These are phyloP conservation scores for Phycodurus eques DNA, from an alignment of 2,113 vertebrate genomes.

Conservation along the genomic window DNA sequence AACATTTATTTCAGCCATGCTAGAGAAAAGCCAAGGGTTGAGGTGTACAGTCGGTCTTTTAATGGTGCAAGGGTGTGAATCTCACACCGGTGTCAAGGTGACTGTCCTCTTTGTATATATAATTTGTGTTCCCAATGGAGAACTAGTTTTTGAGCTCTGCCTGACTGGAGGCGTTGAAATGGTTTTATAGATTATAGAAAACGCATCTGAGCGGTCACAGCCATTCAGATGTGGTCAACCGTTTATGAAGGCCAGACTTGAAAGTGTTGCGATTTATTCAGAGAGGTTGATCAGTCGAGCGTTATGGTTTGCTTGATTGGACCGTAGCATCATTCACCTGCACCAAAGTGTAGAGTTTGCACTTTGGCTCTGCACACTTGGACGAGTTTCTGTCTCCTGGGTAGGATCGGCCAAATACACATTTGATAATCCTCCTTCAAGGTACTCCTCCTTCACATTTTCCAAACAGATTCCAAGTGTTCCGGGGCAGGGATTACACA, in stretches of 20 bases:
- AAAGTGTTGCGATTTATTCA: neutral
- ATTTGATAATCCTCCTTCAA: neutral
- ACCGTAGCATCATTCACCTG: neutral
- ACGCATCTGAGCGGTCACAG: neutral
- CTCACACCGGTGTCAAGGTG: constrained; percentile 40
- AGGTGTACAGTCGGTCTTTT: constrained; percentile 26
- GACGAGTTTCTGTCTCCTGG: neutral
- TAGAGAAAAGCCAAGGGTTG: constrained; percentile 33
- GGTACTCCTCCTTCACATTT: neutral
- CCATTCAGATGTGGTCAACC: neutral
- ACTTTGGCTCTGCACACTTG: constrained; percentile 2
- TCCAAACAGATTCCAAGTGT: neutral
- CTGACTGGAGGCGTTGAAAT: neutral
- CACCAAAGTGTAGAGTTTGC: neutral
- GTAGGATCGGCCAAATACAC: neutral
- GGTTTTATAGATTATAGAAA: neutral
- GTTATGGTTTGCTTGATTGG: neutral
- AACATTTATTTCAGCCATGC: constrained; percentile 26
- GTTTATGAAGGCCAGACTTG: neutral
- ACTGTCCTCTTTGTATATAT: constrained; percentile 22
- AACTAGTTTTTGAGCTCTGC: constrained; percentile 8
- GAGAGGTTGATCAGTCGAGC: neutral
- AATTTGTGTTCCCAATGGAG: constrained; percentile 12
- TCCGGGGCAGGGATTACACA: neutral
- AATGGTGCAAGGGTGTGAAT: constrained; percentile 29